Conservation (phyloP, 2,888 invertebrate species). For the Drosophila silvestris region DNA sequence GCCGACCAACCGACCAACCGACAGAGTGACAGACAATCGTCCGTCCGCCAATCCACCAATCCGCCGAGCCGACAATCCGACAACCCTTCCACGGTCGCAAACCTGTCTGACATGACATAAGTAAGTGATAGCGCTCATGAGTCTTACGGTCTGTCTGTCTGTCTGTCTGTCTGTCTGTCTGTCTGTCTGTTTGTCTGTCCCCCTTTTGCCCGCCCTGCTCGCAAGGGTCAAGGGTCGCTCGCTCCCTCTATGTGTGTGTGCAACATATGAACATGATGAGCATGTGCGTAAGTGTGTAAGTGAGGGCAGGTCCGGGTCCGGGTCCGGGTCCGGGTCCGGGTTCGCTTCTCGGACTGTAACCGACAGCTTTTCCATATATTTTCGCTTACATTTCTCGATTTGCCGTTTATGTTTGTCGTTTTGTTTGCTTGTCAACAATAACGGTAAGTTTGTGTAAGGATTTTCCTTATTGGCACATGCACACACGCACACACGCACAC, state of each 20-base stretch:
- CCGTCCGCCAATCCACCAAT: neutral
- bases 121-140: constrained; percentile 78
- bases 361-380: constrained; percentile 58
- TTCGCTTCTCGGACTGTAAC: constrained; percentile 11
- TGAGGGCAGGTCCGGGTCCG: constrained; percentile 45
- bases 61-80: constrained; percentile 27
- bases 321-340: constrained; percentile 24
- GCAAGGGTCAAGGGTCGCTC: constrained; percentile 67
- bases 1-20: neutral
- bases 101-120: constrained; percentile 77
- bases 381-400: constrained; percentile 61
- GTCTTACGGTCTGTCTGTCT: constrained; percentile 44
- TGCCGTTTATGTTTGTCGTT: constrained; percentile 39
- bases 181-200: constrained; percentile 2
- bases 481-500: constrained; percentile 4
- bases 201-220: constrained; percentile 21
- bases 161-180: neutral
- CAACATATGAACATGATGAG: neutral
- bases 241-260: neutral
- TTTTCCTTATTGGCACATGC: constrained; percentile 40
- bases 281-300: constrained; percentile 2
- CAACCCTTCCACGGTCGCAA: constrained; percentile 36
- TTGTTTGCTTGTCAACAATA: constrained; percentile 68
- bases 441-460: constrained; percentile 38
- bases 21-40: neutral